These are phyloP conservation scores for Heterocephalus glaber DNA, from an alignment of 2,113 vertebrate species.

Conservation along the genomic window DNA sequence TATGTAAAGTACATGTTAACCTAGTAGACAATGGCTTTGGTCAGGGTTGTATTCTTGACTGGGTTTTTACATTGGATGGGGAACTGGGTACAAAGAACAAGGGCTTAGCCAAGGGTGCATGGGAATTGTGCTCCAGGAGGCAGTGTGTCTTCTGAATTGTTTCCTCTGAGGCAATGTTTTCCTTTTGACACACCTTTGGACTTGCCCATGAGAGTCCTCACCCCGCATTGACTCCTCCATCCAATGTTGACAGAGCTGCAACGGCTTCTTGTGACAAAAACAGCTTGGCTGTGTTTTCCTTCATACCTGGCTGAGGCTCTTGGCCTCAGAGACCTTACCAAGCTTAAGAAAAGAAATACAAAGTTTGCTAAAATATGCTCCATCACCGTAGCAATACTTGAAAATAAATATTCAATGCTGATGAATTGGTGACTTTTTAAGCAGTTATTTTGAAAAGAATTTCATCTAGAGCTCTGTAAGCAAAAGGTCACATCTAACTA, in stretches of 20 bases:
- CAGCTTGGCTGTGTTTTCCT: not conserved
- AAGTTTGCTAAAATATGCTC: not conserved
- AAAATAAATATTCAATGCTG: not conserved
- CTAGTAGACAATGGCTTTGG: not conserved
- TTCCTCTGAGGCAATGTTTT: not conserved
- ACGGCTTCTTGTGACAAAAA: slow-evolving; percentile 11
- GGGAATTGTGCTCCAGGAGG: not conserved
- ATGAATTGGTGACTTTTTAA: not conserved
- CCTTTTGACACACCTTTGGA: not conserved
- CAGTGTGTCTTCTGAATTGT: not conserved
- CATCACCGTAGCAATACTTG: not conserved
- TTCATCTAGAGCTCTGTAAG: not conserved
- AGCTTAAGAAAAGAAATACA: not conserved
- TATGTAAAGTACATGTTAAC: not conserved
- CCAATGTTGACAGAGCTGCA: not conserved
- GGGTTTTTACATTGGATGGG: not conserved
- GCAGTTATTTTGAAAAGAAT: not conserved
- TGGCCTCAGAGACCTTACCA: not conserved
- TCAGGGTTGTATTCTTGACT: not conserved
- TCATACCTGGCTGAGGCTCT: not conserved
- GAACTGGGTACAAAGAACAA: accelerated
- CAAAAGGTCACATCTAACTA: not conserved
- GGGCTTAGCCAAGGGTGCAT: not conserved
- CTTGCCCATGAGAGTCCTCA: not conserved
- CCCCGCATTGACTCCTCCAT: not conserved